Conservation (phyloP, 2,797 vertebrate genomes). For the Adelosebastes latens region DNA sequence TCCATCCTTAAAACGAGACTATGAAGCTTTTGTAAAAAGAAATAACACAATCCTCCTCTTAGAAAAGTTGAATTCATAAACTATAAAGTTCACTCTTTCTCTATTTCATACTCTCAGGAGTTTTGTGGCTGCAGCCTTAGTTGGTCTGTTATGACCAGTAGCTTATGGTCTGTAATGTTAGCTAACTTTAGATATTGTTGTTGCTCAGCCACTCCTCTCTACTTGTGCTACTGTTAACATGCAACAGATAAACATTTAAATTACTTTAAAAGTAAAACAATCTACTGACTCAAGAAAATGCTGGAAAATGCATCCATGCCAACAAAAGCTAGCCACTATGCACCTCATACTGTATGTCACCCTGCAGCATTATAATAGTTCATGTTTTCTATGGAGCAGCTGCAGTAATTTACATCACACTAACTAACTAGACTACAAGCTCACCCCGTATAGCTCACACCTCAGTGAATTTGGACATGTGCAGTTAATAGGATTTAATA, state of each 20-base stretch:
- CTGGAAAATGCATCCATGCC: not conserved
- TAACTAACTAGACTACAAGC: conserved; percentile 22
- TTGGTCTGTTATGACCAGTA: not conserved
- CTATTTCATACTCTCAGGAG: not conserved
- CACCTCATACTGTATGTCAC: not conserved
- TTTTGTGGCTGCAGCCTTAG: not conserved
- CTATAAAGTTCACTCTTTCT: not conserved
- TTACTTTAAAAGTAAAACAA: not conserved
- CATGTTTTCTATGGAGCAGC: not conserved
- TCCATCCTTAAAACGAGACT: not conserved
- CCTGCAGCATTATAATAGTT: not conserved
- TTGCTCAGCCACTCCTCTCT: not conserved
- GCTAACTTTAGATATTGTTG: not conserved
- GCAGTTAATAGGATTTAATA: not conserved
- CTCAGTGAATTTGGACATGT: not conserved
- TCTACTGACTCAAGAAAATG: not conserved
- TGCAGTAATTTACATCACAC: conserved; percentile 2
- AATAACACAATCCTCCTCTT: not conserved
- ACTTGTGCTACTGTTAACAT: not conserved
- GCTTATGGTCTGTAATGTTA: not conserved
- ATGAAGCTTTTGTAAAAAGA: not conserved
- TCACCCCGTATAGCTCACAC: not conserved
- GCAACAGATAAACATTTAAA: not conserved
- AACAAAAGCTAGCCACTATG: not conserved
- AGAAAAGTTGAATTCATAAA: not conserved